Percentiles rank a stretch among this genome's conserved stretches.
phyloP scores from a whole-genome alignment of 2,888 invertebrate species.

The Hyalella azteca region DNA sequence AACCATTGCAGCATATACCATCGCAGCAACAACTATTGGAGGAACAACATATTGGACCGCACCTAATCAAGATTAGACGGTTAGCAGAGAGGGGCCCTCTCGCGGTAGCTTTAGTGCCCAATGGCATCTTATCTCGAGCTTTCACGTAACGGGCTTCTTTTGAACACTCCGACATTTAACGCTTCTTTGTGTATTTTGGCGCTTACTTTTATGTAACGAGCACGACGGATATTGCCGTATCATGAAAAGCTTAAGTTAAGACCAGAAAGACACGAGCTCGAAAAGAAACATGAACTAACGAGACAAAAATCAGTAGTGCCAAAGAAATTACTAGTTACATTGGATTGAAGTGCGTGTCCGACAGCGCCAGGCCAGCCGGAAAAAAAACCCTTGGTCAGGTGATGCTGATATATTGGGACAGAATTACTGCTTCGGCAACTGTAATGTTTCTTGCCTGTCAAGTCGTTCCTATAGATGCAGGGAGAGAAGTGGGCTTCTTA shows the following conservation, averaged over 20 bases:
- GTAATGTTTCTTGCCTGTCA: not conserved
- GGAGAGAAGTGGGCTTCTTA: no score
- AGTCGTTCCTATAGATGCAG: no score
- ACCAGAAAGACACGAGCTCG: not conserved
- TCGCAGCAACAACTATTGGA: no score
- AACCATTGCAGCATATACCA: no score
- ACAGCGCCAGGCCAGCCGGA: not conserved
- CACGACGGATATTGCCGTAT: not conserved
- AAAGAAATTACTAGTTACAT: not conserved
- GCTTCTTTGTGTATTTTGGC: not conserved
- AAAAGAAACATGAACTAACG: slow-evolving; percentile 7
- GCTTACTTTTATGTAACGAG: not conserved
- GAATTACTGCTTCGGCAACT: not conserved
- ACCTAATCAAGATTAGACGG: slow-evolving; percentile 1
- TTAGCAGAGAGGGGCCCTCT: not conserved
- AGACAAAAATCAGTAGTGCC: slow-evolving; percentile 9
- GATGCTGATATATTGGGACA: not conserved
- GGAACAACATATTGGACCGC: no score
- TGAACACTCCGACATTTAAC: slow-evolving; percentile 16
- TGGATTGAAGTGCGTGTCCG: not conserved
- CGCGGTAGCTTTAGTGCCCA: slow-evolving; percentile 12
- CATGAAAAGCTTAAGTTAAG: not conserved
- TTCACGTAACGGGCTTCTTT: slow-evolving; percentile 6
- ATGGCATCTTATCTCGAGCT: not conserved
- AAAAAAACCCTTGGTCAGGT: not conserved